Evolutionary conservation across 2,113 vertebrate species (phyloP).

Genomic region (Callospermophilus lateralis): DNA sequence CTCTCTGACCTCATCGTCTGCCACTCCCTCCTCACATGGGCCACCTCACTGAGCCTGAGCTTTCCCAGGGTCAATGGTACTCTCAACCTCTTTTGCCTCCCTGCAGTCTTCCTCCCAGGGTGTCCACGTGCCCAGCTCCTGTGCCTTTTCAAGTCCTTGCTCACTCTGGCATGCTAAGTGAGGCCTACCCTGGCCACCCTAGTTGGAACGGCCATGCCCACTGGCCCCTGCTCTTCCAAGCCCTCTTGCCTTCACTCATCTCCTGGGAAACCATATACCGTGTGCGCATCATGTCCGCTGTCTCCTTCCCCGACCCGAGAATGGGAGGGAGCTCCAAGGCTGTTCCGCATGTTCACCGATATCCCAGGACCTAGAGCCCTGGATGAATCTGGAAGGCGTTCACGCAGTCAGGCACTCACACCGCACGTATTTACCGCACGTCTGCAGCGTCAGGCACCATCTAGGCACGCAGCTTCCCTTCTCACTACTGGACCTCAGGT

Average conservation of each 20-base stretch:
- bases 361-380: neutral
- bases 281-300: no score
- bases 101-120: neutral
- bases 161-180: neutral
- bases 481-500: neutral
- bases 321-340: no score
- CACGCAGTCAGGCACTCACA: neutral
- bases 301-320: neutral
- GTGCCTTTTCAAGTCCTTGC: neutral
- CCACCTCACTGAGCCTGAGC: fast-evolving
- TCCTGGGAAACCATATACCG: neutral
- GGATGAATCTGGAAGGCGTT: fast-evolving
- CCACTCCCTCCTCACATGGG: neutral
- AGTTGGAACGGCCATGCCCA: fast-evolving
- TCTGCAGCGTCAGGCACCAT: neutral
- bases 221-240: no score
- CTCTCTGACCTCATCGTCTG: neutral
- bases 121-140: neutral
- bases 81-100: neutral
- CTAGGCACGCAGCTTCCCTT: neutral
- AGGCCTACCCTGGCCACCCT: neutral
- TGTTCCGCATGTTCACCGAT: neutral
- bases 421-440: neutral
- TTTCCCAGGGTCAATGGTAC: neutral
- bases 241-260: neutral